Evolutionary conservation across 2,888 invertebrate genomes (phyloP), one percentile per base, ranked within the genome.

Genomic region (Metallyticus violacea): DNA sequence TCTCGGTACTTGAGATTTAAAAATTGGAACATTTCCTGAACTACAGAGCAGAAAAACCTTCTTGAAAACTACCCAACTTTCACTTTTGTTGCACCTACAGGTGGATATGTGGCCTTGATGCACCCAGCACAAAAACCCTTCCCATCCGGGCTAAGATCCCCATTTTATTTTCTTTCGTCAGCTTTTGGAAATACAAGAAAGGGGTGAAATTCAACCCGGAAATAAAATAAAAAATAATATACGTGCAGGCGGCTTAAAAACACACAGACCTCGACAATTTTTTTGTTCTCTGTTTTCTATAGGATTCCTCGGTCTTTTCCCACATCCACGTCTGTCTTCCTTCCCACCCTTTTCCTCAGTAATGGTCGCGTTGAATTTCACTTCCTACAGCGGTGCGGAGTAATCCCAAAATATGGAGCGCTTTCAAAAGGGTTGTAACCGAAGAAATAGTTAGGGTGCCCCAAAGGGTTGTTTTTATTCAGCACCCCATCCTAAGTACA

Each of bases 131-230:
- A 22, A 22, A 62, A 62, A 9, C 40, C 40, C 22, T 62, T 22
- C 40, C 40, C 9, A 15, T 22, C 40, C 15, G 40, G 40, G 40
- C 40, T 15, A 62, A 62, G 40, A 62, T 62, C 40, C 40, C 22
- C 40, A 9, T 62, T 62, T 62, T 76, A 26, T 30, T 76, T 62
- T 26, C 76, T 26, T 76, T 40, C 26, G 76, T 62, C 82, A 76
- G 40, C 82, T 40, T 30, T 22, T 40, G 76, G 26, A 82, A 82
- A 82, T 28, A 81, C 81, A 81, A 40, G 85, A 87, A 87, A 87
- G 87, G 40, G 87, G 87, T 87, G 87, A 87, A 87, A 87, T 82
- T 79, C 84, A 86, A 87, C 76, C 81, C 85, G 87, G 85, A 87
- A 87, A 81, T 84, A 85, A 87, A 87, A 87, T 85, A 85, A 85